A percentile compares a stretch with the other conserved stretches of the same genome.
Evolutionary conservation across 2,888 invertebrate genomes (phyloP).

Genomic region (Drosophila anomelani): DNA sequence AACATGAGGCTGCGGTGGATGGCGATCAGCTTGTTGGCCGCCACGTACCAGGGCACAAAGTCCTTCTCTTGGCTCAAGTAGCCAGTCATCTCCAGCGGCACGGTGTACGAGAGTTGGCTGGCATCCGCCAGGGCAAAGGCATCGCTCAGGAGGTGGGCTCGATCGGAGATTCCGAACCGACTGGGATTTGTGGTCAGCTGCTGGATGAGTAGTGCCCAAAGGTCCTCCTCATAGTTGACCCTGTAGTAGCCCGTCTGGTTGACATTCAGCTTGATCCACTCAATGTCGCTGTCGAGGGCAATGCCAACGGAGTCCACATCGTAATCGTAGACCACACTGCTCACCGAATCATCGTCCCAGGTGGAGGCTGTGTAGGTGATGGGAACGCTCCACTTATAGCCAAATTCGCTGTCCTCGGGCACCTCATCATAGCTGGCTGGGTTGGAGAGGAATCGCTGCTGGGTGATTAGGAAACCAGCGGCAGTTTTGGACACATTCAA

Average conservation of each 20-base stretch:
- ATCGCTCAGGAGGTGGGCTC: slow-evolving; percentile 92
- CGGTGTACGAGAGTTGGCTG: slow-evolving; percentile 87
- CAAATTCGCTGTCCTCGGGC: slow-evolving; percentile 84
- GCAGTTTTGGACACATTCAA: slow-evolving; percentile 86
- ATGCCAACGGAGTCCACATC: slow-evolving; percentile 32
- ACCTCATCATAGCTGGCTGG: slow-evolving; percentile 85
- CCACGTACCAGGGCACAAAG: slow-evolving; percentile 91
- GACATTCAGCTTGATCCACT: slow-evolving; percentile 93
- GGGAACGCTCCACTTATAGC: slow-evolving; percentile 93
- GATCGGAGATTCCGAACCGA: slow-evolving; percentile 87
- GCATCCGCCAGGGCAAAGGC: slow-evolving; percentile 92
- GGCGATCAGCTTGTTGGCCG: slow-evolving; percentile 85
- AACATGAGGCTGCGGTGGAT: slow-evolving; percentile 86
- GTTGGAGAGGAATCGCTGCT: slow-evolving; percentile 90
- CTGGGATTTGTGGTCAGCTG: slow-evolving; percentile 75
- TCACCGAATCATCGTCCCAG: slow-evolving; percentile 75
- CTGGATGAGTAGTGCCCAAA: slow-evolving; percentile 86
- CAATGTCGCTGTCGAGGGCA: slow-evolving; percentile 82
- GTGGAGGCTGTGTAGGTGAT: slow-evolving; percentile 89
- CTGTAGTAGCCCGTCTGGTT: slow-evolving; percentile 94
- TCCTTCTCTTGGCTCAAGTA: slow-evolving; percentile 88
- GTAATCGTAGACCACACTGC: slow-evolving; percentile 74
- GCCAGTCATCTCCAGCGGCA: slow-evolving; percentile 89
- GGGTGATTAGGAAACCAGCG: slow-evolving; percentile 86
- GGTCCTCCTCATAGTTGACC: slow-evolving; percentile 90